Base-by-base conservation (phyloP, 2,113 vertebrate species). In the Hippoglossus stenolepis region DNA sequence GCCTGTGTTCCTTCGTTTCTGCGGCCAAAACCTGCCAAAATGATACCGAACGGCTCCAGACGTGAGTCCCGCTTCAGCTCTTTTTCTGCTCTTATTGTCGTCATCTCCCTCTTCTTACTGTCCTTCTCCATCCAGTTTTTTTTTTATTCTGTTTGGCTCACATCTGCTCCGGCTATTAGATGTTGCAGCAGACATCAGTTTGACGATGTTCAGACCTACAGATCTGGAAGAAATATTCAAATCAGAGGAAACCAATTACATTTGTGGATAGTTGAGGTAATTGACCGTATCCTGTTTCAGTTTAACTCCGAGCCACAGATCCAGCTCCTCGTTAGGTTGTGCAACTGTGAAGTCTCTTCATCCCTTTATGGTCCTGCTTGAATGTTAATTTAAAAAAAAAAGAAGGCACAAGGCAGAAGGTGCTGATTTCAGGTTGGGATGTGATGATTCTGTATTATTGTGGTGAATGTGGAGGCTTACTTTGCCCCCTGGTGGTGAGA, bases 401-500 rank as follows among this genome's bases (percentile, higher is more conserved):
- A 31, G 1, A 6, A 5, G 28, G 28, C 28, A 31, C 28, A 1
- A n/a, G 38, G 17, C 11, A 62, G 49, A 69, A 31, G 17, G 2
- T 35, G 49, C 1, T n/a, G 26, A n/a, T 35, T 78, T 45, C 21
- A 53, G 47, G 57, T 24, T 23, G 8, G 28, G 45, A 63, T 53
- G 24, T 70, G 59, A 66, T 71, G 6, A 45, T 51, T 35, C 65
- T 11, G 23, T 75, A 17, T 8, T 2, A n/a, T 45, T 1, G 3
- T 12, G 40, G 8, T 31, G 28, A 69, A 31, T 82, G 11, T 78
- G 3, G 51, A 67, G 40, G 65, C 28, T 70, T 68, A 66, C 71
- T 86, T 65, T 80, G 78, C 85, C 83, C 88, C 77, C 90, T 91
- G 86, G 20, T 91, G 93, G 89, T 79, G 38, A 43, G 26, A 65